A percentile compares a stretch with the other conserved stretches of the same genome.
These are phyloP conservation scores for Salvelinus alpinus DNA, from an alignment of 2,113 vertebrate genomes.

Conservation along the genomic window DNA sequence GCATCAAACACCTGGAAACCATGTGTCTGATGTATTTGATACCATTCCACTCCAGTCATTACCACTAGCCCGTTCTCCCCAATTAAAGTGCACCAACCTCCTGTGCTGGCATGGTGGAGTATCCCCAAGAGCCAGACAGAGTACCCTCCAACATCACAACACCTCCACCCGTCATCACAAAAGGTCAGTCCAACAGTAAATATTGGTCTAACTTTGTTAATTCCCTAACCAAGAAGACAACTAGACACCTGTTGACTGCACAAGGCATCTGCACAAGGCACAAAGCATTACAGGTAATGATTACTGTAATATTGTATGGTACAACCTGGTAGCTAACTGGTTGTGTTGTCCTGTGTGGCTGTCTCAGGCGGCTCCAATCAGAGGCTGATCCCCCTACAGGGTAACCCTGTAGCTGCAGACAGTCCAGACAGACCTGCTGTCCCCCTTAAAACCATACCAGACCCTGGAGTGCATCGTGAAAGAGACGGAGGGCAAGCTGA, in stretches of 20 bases:
- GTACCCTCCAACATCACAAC: conserved; percentile 78
- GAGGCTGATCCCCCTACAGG: no score
- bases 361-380: no score
- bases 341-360: conserved; percentile 20
- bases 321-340: conserved; percentile 37
- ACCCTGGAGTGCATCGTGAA: conserved; percentile 73
- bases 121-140: conserved; percentile 88
- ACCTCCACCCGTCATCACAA: conserved; percentile 76
- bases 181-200: conserved; percentile 74
- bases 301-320: not conserved
- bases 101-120: conserved; percentile 76
- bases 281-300: no score
- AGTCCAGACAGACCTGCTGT: conserved; percentile 79
- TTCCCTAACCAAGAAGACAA: no score
- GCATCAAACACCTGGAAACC: no score
- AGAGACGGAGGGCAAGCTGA: conserved; percentile 86
- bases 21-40: no score
- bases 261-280: no score
- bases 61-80: no score
- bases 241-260: no score
- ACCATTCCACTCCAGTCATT: no score
- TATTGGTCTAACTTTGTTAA: not conserved
- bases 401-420: conserved; percentile 37
- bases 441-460: conserved; percentile 89
- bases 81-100: no score